These are phyloP conservation scores for Lysandra coridon DNA, from an alignment of 2,888 invertebrate genomes.

Conservation along the genomic window DNA sequence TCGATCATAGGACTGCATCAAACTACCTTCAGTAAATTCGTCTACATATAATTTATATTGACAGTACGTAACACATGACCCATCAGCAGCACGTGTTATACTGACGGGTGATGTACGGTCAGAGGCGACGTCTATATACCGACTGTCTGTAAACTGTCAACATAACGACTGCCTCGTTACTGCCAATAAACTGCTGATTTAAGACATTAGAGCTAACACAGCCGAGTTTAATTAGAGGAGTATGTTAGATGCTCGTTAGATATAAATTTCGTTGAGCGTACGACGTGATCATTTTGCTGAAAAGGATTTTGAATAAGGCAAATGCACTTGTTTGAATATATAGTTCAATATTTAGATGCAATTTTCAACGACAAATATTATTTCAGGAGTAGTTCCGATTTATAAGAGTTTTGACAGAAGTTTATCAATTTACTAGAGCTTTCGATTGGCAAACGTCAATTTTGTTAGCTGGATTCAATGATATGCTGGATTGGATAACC, in stretches of 20 bases:
- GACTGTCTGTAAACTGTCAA: neutral
- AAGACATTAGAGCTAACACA: constrained; percentile 34
- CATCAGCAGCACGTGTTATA: constrained; percentile 6
- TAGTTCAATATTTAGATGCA: too few species aligned
- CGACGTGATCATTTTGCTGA: neutral
- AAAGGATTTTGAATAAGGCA: too few species aligned
- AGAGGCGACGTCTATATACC: constrained; percentile 17
- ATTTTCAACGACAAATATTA: neutral
- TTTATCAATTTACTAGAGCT: too few species aligned
- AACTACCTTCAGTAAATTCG: too few species aligned
- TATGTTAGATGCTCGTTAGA: constrained; percentile 18
- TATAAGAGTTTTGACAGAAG: too few species aligned
- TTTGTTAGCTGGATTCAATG: too few species aligned
- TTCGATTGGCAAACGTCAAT: too few species aligned
- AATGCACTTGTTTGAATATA: too few species aligned
- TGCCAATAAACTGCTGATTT: constrained; percentile 45
- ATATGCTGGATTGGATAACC: too few species aligned
- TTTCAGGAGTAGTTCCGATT: neutral
- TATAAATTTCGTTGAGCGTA: neutral
- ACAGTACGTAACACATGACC: neutral
- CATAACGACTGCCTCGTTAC: constrained; percentile 20
- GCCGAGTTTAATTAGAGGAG: constrained; percentile 14
- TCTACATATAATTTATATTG: neutral
- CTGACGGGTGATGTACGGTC: constrained; percentile 23
- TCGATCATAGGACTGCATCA: too few species aligned